Base-by-base conservation (phyloP, 2,888 invertebrate genomes). In the Chrysina gloriosa region DNA sequence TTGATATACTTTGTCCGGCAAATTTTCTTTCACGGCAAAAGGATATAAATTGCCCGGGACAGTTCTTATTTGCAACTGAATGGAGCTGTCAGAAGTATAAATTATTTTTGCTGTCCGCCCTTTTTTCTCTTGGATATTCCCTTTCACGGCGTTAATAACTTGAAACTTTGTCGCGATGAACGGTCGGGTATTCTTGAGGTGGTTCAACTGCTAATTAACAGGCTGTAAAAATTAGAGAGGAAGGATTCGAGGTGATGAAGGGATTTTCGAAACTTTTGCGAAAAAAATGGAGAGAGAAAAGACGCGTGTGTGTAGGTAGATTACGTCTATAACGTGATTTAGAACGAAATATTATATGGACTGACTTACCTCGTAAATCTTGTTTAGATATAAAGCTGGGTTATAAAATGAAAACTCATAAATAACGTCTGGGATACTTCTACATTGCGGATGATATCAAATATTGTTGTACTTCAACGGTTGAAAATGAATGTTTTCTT, bases 1-100 rank as follows among this genome's bases (percentile, higher is more conserved):
- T 69, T 66, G 70, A 69, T 70, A 68, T 50, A 65, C 71, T 66
- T 71, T 69, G 69, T 69, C 64, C 65, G 34, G 69, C 45, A 68
- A 72, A 72, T 72, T 64, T 50, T 39, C 39, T 64, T 50, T 39
- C 56, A 48, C 34, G 16, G 31, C 11, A 45, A 54, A 66, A 56
- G 27, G 58, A 58, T 34, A 56, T 58, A 66, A 66, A 66, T 66
- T 66, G 47, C 58, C 34, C 23, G 23, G 56, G 58, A 47, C 56
- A 23, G 21, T 29, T 47, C 66, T 66, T 56, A 66, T 66, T 66
- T 66, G 66, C 66, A 47, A 66, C 56, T 58, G 66, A 66, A 66
- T 66, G 34, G 58, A 58, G 34, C 31, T 56, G 47, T 29, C 66
- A 56, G 66, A 47, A 34, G 56, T 58, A 36, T 56, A 66, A 66